Base-by-base conservation (phyloP, 2,797 vertebrate species). In the Phrynocephalus guinanensis region DNA sequence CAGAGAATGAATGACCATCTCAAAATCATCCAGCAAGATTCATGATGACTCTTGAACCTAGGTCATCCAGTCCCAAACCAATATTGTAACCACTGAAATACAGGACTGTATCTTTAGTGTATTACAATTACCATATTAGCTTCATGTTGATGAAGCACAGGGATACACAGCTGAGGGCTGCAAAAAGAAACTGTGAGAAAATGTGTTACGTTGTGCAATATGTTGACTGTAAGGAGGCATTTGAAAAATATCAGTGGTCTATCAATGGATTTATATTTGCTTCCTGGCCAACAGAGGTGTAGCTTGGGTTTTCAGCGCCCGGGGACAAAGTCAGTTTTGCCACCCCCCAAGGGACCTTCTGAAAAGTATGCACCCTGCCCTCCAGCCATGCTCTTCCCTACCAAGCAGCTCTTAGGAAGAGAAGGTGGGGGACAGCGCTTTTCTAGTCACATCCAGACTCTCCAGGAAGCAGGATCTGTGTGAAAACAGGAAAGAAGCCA, bases 171-270 rank as follows among this genome's bases (percentile, higher is more conserved):
- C 6, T 44, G 52, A 38, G 78, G 26, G 10, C 16, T 60, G 5
- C 22, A 60, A 48, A 70, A 78, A 38, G 24, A 24, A 66, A 33
- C 38, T 38, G 22, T 77, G 20, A 48, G 48, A 63, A 24, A 26
- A 60, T 60, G 9, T 60, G 56, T 60, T 60, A 60, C 9, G 1
- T 60, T 16, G 56, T 9, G 7, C 9, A 16, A 60, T 60, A 60
- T 60, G 56, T 60, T 60, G 10, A 38, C 22, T 44, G 52, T 4
- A 38, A 87, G 52, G 91, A 89, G 87, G 83, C 38, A 26, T 86
- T 80, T 28, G 78, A 88, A 84, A 84, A 86, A 88, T 94, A 82
- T 89, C 87, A 89, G 83, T 52, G 83, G 86, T 63, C 18, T 83
- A 86, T 38, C 71, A 87, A 67, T 60, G 30, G 71, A 88, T 90